A percentile compares a stretch with the other conserved stretches of the same genome.
Evolutionary conservation across 2,797 vertebrate genomes (phyloP).

Genomic region (Pteropus rufus): DNA sequence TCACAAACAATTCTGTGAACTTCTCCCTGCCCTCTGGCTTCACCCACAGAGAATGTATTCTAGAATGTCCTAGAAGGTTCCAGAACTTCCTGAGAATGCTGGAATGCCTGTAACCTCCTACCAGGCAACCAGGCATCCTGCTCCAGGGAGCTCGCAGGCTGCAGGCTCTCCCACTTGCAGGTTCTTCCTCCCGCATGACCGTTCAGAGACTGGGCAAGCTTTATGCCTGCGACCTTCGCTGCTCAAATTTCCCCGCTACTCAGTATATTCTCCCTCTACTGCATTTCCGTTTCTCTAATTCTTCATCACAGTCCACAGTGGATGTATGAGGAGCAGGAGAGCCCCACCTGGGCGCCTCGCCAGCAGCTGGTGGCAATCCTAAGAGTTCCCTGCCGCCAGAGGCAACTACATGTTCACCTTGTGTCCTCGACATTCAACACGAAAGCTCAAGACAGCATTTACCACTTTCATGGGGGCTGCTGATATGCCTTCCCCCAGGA

Average conservation of each 20-base stretch:
- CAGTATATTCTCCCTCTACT: background rate
- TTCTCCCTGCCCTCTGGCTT: background rate
- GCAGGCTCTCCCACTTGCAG: background rate
- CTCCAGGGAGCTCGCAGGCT: background rate
- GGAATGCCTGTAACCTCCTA: background rate
- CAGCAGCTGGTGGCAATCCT: background rate
- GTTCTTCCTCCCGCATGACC: background rate
- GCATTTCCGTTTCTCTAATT: background rate
- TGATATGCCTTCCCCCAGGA: background rate
- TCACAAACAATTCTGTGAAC: background rate
- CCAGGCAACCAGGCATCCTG: background rate
- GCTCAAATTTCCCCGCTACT: background rate
- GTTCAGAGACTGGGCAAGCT: background rate
- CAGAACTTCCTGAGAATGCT: background rate
- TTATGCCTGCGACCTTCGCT: background rate
- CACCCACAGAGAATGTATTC: background rate
- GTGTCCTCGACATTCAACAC: background rate
- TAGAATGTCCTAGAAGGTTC: background rate
- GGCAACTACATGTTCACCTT: background rate
- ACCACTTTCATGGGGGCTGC: background rate
- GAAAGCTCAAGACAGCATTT: background rate
- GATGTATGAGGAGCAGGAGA: background rate
- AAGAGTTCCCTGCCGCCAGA: background rate
- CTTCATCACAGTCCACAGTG: background rate
- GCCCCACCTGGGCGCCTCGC: too few species aligned